phyloP scores from a whole-genome alignment of 1,140 invertebrate species.

The Drosophila mayri region DNA sequence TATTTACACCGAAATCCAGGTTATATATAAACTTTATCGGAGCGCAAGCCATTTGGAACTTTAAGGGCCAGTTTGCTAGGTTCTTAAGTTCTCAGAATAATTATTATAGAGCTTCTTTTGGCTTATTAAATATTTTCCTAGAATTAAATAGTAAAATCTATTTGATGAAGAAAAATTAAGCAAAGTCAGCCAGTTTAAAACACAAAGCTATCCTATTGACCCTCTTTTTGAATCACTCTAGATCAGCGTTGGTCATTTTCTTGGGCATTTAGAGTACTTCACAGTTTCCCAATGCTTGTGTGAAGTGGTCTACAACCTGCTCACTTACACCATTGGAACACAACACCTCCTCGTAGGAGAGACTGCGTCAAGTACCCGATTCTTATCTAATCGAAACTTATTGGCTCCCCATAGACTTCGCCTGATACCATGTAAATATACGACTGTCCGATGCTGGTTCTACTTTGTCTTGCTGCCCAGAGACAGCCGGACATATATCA shows the following conservation, averaged over 20 bases:
- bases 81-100: constrained; percentile 4
- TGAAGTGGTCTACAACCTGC: constrained; percentile 27
- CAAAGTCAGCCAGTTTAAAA: not conserved
- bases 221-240: not conserved
- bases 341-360: constrained; percentile 14
- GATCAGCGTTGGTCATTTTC: not conserved
- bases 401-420: constrained; percentile 51
- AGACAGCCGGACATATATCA: constrained; percentile 49
- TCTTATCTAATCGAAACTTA: constrained; percentile 56
- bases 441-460: constrained; percentile 28
- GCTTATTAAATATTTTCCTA: not conserved
- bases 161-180: not conserved
- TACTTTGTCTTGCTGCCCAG: constrained; percentile 23
- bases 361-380: constrained; percentile 43
- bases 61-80: constrained; percentile 5
- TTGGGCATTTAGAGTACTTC: constrained; percentile 32
- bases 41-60: not conserved
- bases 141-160: not conserved
- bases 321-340: constrained; percentile 31
- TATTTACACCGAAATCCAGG: constrained; percentile 32
- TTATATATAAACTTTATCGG: constrained; percentile 24
- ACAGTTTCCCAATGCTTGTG: constrained; percentile 25
- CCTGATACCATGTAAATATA: constrained; percentile 51
- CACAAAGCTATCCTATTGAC: not conserved
- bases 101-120: not conserved